Percentiles rank a stretch among this genome's conserved stretches.
These are phyloP conservation scores for Nomia melanderi DNA, from an alignment of 1,140 invertebrate genomes.

Conservation along the genomic window DNA sequence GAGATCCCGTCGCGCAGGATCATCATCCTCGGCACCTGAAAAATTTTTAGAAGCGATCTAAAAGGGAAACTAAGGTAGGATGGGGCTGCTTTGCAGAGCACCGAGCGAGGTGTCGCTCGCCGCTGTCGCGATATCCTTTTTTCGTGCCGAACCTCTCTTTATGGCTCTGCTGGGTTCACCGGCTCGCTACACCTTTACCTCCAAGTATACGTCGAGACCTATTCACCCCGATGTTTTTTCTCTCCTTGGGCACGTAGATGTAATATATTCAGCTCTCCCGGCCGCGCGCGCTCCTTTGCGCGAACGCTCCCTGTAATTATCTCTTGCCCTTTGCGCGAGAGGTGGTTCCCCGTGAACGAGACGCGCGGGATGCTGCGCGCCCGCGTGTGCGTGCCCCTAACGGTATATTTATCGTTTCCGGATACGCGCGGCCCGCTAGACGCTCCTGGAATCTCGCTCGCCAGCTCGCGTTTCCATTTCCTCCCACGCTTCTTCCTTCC, in stretches of 20 bases:
- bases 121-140: too few relatives aligned
- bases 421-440: slow-evolving; percentile 45
- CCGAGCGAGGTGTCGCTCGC: too few relatives aligned
- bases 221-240: slow-evolving; percentile 39
- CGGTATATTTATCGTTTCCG: slow-evolving; percentile 68
- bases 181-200: too few relatives aligned
- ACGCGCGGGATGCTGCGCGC: slow-evolving; percentile 15
- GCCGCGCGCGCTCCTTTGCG: slow-evolving; percentile 24
- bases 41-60: too few relatives aligned
- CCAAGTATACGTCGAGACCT: slow-evolving; percentile 22
- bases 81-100: too few relatives aligned
- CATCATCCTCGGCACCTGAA: too few relatives aligned
- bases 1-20: too few relatives aligned
- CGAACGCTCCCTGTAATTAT: slow-evolving; percentile 50
- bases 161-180: too few relatives aligned
- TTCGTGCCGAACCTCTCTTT: too few relatives aligned
- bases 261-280: slow-evolving; percentile 52
- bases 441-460: slow-evolving; percentile 20
- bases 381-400: slow-evolving; percentile 18
- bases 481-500: slow-evolving; percentile 11
- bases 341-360: slow-evolving; percentile 15
- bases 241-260: slow-evolving; percentile 23
- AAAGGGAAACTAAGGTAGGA: too few relatives aligned
- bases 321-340: slow-evolving; percentile 44
- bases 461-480: not conserved